phyloP scores from a whole-genome alignment of 2,113 vertebrate species.

The Lutjanus erythropterus region DNA sequence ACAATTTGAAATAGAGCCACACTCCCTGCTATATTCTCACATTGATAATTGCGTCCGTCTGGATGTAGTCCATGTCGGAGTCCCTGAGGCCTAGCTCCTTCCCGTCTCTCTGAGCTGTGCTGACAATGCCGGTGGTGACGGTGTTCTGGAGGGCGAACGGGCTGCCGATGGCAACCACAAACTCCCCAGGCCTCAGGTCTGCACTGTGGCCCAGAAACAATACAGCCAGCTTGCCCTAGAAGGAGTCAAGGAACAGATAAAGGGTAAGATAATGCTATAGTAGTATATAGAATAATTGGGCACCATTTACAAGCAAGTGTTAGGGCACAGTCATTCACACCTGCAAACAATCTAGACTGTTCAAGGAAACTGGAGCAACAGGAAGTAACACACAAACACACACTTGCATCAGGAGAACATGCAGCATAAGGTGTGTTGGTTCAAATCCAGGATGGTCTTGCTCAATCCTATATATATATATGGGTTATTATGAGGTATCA shows the following conservation, averaged over 20 bases:
- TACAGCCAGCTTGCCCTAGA: slow-evolving; percentile 88
- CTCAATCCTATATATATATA: too few species aligned
- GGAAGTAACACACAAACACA: too few species aligned
- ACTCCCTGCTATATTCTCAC: slow-evolving; percentile 80
- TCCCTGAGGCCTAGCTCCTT: slow-evolving; percentile 91
- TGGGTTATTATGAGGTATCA: too few species aligned
- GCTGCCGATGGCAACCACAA: slow-evolving; percentile 94
- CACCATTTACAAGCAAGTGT: neutral
- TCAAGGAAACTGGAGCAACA: too few species aligned
- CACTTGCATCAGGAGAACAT: too few species aligned
- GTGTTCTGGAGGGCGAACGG: slow-evolving; percentile 96
- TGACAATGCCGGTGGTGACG: slow-evolving; percentile 94
- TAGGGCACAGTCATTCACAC: neutral
- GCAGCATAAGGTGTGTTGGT: too few species aligned
- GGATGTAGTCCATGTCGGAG: slow-evolving; percentile 96
- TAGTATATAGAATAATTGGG: neutral
- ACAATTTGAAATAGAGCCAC: neutral
- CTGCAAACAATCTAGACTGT: neutral
- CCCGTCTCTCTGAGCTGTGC: slow-evolving; percentile 93
- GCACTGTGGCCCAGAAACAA: slow-evolving; percentile 90
- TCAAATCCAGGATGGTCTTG: too few species aligned
- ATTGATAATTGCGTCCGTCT: slow-evolving; percentile 96
- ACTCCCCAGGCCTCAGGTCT: slow-evolving; percentile 93
- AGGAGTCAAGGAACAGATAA: neutral
- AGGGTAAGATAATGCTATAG: neutral